These are phyloP conservation scores for Anolis apletophallus DNA, from an alignment of 2,797 vertebrate species.

Conservation along the genomic window DNA sequence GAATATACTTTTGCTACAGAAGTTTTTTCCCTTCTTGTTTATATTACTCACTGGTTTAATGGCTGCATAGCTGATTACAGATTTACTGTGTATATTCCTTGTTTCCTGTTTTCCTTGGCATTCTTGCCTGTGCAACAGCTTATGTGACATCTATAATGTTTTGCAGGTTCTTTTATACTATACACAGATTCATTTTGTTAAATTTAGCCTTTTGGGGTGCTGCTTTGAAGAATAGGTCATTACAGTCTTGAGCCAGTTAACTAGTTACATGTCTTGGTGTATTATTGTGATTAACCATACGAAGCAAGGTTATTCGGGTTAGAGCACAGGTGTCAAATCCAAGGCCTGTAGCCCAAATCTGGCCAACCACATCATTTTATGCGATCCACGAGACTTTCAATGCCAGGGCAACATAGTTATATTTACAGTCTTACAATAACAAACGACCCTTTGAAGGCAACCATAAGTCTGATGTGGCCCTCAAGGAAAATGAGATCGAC, in stretches of 20 bases:
- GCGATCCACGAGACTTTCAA: no score
- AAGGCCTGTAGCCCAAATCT: no score
- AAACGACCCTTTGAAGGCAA: no score
- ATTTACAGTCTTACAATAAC: no score
- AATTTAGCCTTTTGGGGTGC: conserved; percentile 25
- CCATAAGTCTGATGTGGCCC: no score
- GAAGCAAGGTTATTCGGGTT: background rate
- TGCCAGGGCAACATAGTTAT: no score
- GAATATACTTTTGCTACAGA: conserved; percentile 50
- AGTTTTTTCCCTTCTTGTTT: conserved; percentile 32
- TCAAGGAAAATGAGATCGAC: no score
- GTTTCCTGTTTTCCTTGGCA: conserved; percentile 46
- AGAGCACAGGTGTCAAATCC: no score
- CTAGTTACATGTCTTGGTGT: conserved; percentile 26
- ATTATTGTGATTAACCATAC: conserved; percentile 5
- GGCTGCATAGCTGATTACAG: conserved; percentile 8
- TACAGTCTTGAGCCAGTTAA: conserved; percentile 30
- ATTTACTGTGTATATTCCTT: conserved; percentile 21
- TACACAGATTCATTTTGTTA: conserved; percentile 32
- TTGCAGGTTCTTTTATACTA: conserved; percentile 41
- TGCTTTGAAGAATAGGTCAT: background rate
- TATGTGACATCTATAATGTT: conserved; percentile 56
- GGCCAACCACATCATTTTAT: no score
- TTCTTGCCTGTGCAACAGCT: conserved; percentile 20
- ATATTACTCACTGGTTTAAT: conserved; percentile 44